Base-by-base conservation (phyloP, 2,888 invertebrate genomes). In the Hedya salicella region DNA sequence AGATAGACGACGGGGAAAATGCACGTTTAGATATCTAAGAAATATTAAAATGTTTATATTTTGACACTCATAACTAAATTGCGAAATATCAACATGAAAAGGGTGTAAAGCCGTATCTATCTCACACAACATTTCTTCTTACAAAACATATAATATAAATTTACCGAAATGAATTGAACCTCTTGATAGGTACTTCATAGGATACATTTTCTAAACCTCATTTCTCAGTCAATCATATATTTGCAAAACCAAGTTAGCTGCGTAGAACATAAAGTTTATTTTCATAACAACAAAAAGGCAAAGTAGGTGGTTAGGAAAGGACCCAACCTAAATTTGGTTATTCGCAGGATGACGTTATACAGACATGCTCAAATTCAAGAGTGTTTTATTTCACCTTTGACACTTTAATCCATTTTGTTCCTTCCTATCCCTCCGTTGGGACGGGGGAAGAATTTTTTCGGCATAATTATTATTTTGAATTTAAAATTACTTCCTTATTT, bases 391-490 rank as follows among this genome's bases (percentile, higher is more conserved):
- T 89, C 87, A 91, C 89, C 91, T 92, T 91, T 92, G 91, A 91
- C 91, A 91, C 83, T 91, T 90, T 91, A 91, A 92, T 92, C 91
- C 88, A 91, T 91, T 92, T 92, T 91, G 89, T 89, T 91, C 88
- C 80, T 85, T 87, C 87, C 80, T 83, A 89, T 87, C 75, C 79
- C 77, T 76, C 92, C 87, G 91, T 71, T 71, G 91, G 89, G 92
- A 91, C 75, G 71, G 87, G 89, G 90, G 86, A 83, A 84, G 81
- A 85, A 82, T 83, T 79, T 82, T 85, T 82, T 83, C 81, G 80
- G 88, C 83, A 89, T 91, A 91, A 92, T 91, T 91, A 86, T 89
- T 86, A 86, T 87, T 88, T 86, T 81, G 83, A 88, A 85, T 88
- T 87, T 86, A 73, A 83, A 86, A 79, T 82, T 82, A 70, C 74